Evolutionary conservation across 2,113 vertebrate species (phyloP).

Genomic region (Raja brachyura): DNA sequence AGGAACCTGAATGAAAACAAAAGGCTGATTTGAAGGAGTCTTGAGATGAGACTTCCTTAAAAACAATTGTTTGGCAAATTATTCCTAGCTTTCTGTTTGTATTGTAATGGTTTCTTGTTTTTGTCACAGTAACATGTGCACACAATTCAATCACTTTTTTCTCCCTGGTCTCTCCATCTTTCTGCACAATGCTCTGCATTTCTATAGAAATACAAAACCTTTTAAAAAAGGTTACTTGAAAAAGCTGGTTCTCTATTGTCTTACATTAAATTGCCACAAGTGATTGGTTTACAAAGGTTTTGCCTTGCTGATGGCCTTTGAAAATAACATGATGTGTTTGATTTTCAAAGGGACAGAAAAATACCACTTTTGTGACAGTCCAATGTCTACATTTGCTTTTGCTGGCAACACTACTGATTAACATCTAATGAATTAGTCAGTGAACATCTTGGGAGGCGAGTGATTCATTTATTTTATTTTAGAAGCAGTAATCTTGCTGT

Average conservation of each 20-base stretch:
- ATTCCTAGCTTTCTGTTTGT: neutral
- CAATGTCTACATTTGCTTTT: neutral
- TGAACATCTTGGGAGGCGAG: slow-evolving; percentile 15
- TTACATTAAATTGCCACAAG: neutral
- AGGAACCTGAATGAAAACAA: neutral
- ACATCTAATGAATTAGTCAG: neutral
- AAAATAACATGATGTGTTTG: neutral
- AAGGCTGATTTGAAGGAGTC: neutral
- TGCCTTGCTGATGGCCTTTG: neutral
- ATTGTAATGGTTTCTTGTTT: neutral
- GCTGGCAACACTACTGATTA: neutral
- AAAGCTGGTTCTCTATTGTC: neutral
- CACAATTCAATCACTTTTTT: neutral
- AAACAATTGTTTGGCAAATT: neutral
- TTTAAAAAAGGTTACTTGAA: neutral
- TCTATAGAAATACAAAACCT: neutral
- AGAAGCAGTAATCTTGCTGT: slow-evolving; percentile 9
- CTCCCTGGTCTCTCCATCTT: neutral
- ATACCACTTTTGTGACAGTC: neutral
- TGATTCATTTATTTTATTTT: slow-evolving; percentile 20
- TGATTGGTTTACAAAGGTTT: neutral
- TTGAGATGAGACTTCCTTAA: neutral
- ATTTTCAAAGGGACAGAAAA: neutral
- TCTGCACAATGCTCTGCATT: neutral
- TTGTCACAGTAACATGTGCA: neutral